These are phyloP conservation scores for Gymnoscopelus microlampas DNA, from an alignment of 2,797 vertebrate genomes.

Conservation along the genomic window DNA sequence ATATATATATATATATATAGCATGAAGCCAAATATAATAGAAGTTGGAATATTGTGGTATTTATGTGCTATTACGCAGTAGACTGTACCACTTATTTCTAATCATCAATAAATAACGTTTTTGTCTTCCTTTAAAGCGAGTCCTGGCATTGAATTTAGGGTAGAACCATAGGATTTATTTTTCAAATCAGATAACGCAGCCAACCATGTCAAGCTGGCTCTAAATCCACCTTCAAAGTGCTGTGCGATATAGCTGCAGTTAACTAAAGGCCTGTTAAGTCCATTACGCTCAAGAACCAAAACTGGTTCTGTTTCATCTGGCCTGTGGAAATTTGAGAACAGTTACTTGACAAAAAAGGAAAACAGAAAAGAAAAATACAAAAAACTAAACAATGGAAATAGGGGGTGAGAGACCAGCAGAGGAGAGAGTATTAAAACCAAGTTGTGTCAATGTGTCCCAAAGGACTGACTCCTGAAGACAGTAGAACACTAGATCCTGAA, in stretches of 20 bases:
- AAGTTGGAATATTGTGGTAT: background rate
- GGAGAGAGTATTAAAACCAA: constrained; percentile 10
- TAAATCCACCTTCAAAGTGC: constrained; percentile 37
- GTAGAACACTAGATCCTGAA: background rate
- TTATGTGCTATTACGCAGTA: background rate
- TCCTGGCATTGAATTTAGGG: too few relatives aligned
- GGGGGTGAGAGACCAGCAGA: constrained; percentile 21
- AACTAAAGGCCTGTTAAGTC: constrained; percentile 54
- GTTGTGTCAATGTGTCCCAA: background rate
- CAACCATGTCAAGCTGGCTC: constrained; percentile 19
- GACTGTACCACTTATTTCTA: constrained; percentile 7
- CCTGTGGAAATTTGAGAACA: constrained; percentile 47
- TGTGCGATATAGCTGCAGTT: constrained; percentile 42
- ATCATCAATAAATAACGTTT: too few relatives aligned
- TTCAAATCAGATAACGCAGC: constrained; percentile 45
- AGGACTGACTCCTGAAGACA: background rate
- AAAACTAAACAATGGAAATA: constrained; percentile 28
- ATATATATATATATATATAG: too few relatives aligned
- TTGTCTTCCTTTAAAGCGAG: too few relatives aligned
- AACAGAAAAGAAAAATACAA: too few relatives aligned
- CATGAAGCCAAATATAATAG: too few relatives aligned
- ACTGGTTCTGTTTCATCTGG: constrained; percentile 27
- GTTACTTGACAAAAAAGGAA: too few relatives aligned
- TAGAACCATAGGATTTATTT: constrained; percentile 27
- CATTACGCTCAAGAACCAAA: constrained; percentile 47